These are phyloP conservation scores for Lampropteryx suffumata DNA, from an alignment of 2,888 invertebrate genomes.

Conservation along the genomic window DNA sequence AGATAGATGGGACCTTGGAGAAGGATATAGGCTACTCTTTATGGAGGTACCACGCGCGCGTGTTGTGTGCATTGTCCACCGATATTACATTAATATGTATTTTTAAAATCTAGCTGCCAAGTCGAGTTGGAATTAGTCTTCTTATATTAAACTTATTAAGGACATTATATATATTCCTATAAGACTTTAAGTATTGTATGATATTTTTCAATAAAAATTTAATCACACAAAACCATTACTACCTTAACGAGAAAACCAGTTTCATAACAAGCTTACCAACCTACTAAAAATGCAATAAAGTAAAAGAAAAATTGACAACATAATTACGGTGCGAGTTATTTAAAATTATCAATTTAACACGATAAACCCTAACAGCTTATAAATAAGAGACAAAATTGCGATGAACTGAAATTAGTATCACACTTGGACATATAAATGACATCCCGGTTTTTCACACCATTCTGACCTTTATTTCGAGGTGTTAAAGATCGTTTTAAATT, in stretches of 20 bases:
- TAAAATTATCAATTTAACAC: slow-evolving; percentile 23
- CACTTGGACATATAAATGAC: slow-evolving; percentile 22
- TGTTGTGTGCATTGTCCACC: no score
- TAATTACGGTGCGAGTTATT: slow-evolving; percentile 46
- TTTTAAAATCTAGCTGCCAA: no score
- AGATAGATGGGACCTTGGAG: no score
- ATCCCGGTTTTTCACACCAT: slow-evolving; percentile 7
- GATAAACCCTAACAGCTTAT: slow-evolving; percentile 20
- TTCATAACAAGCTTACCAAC: slow-evolving; percentile 30
- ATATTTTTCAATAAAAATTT: slow-evolving; percentile 17
- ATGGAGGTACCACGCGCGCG: no score
- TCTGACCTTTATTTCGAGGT: slow-evolving; percentile 18
- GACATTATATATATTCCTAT: background rate
- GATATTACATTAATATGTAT: no score
- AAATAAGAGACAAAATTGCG: slow-evolving; percentile 28
- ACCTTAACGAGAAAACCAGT: slow-evolving; percentile 35
- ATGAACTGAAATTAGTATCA: slow-evolving; percentile 20
- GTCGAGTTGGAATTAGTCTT: background rate
- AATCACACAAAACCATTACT: slow-evolving; percentile 21
- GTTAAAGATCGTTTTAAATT: slow-evolving; percentile 20
- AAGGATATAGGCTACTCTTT: no score
- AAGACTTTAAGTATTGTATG: slow-evolving; percentile 11
- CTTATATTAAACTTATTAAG: background rate
- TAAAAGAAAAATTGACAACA: slow-evolving; percentile 49
- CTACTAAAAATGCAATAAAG: slow-evolving; percentile 37